These are phyloP conservation scores for Nezara viridula DNA, from an alignment of 2,888 invertebrate species.

Conservation along the genomic window DNA sequence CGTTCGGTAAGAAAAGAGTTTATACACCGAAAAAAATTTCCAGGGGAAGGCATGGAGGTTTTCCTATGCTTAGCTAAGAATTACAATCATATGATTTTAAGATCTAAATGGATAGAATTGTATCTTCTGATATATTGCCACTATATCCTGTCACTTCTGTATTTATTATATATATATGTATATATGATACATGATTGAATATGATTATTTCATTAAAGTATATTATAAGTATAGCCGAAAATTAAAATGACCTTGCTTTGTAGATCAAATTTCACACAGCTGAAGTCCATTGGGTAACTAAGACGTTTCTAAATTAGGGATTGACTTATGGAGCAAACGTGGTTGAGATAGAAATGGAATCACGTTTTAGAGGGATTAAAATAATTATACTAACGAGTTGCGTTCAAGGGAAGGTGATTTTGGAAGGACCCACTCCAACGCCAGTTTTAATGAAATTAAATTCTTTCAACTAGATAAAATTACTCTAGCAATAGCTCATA, in stretches of 20 bases:
- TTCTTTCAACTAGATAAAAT: slow-evolving; percentile 48
- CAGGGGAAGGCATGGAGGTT: no score
- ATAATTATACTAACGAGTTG: slow-evolving; percentile 50
- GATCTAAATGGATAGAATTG: no score
- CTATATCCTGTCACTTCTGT: no score
- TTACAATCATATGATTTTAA: no score
- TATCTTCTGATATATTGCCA: no score
- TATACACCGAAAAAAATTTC: no score
- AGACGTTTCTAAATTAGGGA: slow-evolving; percentile 38
- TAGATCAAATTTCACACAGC: background rate
- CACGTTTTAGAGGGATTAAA: slow-evolving; percentile 54
- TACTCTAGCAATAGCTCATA: slow-evolving; percentile 55
- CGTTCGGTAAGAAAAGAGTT: no score
- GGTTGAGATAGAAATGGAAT: slow-evolving; percentile 26
- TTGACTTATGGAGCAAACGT: slow-evolving; percentile 51
- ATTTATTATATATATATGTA: no score
- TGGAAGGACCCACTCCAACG: slow-evolving; percentile 17
- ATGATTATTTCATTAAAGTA: background rate
- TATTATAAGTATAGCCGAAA: background rate
- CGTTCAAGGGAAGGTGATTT: slow-evolving; percentile 34
- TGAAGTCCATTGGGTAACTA: background rate
- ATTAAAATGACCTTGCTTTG: background rate
- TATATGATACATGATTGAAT: no score
- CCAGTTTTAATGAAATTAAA: slow-evolving; percentile 57
- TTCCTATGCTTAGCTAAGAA: no score